These are phyloP conservation scores for Allobates femoralis DNA, from an alignment of 2,797 vertebrate genomes.

Conservation along the genomic window DNA sequence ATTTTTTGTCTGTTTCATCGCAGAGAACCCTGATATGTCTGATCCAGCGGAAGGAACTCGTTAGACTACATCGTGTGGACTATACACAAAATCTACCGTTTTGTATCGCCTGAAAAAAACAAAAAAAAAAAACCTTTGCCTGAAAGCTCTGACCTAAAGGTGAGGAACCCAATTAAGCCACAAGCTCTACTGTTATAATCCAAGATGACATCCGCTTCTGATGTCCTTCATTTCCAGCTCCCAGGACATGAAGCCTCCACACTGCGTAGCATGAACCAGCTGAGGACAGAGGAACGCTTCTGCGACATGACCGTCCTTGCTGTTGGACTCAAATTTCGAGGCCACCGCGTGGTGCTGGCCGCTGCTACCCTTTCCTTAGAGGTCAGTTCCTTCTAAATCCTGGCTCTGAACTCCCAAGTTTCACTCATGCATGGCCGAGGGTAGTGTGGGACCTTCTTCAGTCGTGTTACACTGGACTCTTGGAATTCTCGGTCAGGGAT, in stretches of 20 bases:
- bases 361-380: slow-evolving; percentile 90
- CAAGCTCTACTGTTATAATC: background rate
- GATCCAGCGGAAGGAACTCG: background rate
- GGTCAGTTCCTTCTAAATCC: slow-evolving; percentile 94
- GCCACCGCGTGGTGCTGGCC: slow-evolving; percentile 92
- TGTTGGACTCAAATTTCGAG: slow-evolving; percentile 86
- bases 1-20: background rate
- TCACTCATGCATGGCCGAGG: slow-evolving; percentile 86
- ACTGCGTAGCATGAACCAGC: slow-evolving; percentile 87
- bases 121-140: no score
- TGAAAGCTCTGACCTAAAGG: background rate
- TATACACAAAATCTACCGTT: background rate
- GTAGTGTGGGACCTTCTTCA: slow-evolving; percentile 90
- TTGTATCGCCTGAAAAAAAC: background rate
- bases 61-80: background rate
- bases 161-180: no score
- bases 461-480: slow-evolving; percentile 90
- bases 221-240: slow-evolving; percentile 87
- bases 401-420: slow-evolving; percentile 85
- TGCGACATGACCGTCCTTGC: slow-evolving; percentile 93
- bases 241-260: slow-evolving; percentile 88
- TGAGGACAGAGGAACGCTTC: slow-evolving; percentile 88
- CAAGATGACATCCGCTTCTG: slow-evolving; percentile 76
- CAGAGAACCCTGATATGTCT: slow-evolving; percentile 13
- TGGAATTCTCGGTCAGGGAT: slow-evolving; percentile 88